These are phyloP conservation scores for Drosophila lacicola DNA, from an alignment of 2,888 invertebrate species.

Conservation along the genomic window DNA sequence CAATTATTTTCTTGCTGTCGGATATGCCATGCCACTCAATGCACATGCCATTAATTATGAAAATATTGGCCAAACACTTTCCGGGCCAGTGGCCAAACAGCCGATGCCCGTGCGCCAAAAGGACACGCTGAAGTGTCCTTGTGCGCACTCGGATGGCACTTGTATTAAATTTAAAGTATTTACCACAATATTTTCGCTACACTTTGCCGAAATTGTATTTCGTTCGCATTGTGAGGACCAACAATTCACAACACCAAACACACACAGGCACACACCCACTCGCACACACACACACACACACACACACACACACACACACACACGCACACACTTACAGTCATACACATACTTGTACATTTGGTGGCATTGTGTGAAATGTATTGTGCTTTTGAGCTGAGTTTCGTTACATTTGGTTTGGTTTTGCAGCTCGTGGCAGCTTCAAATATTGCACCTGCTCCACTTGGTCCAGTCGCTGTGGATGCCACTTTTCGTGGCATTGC, in stretches of 20 bases:
- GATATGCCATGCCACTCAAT: slow-evolving; percentile 38
- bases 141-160: slow-evolving; percentile 50
- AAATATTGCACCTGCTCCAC: slow-evolving; percentile 27
- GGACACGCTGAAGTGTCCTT: slow-evolving; percentile 43
- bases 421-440: slow-evolving; percentile 33
- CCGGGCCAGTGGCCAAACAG: slow-evolving; percentile 29
- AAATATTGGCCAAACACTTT: slow-evolving; percentile 79
- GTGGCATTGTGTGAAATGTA: slow-evolving; percentile 47
- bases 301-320: slow-evolving; percentile 9
- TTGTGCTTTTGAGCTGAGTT: slow-evolving; percentile 56
- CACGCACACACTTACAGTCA: slow-evolving; percentile 13
- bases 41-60: slow-evolving; percentile 74
- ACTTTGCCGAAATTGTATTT: slow-evolving; percentile 72
- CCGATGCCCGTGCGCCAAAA: slow-evolving; percentile 5
- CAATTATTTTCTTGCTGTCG: slow-evolving; percentile 55
- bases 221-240: slow-evolving; percentile 19
- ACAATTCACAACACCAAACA: slow-evolving; percentile 47
- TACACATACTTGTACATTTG: slow-evolving; percentile 10
- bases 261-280: slow-evolving; percentile 8
- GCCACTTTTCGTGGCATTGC: slow-evolving; percentile 33
- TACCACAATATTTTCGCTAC: slow-evolving; percentile 75
- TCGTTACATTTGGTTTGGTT: slow-evolving; percentile 39
- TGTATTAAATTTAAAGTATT: slow-evolving; percentile 77
- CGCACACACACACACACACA: slow-evolving; percentile 16
- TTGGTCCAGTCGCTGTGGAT: slow-evolving; percentile 29